These are phyloP conservation scores for Oreochromis niloticus DNA, from an alignment of 2,113 vertebrate species.

Conservation along the genomic window DNA sequence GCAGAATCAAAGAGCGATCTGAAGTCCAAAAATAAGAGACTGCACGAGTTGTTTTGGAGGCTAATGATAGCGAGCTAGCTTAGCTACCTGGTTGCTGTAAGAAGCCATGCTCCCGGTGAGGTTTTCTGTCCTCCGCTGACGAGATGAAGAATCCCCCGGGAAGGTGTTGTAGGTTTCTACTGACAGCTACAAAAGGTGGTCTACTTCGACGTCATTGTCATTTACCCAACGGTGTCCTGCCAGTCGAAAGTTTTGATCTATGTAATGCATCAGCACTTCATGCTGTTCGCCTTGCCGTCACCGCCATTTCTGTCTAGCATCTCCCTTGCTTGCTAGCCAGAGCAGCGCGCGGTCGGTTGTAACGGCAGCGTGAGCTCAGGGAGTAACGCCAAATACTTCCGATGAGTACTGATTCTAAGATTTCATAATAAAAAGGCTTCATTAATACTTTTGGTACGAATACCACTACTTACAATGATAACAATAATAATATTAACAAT, in stretches of 20 bases:
- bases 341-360: conserved; percentile 47
- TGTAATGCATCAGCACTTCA: conserved; percentile 67
- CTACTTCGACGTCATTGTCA: conserved; percentile 64
- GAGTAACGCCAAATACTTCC: conserved; percentile 44
- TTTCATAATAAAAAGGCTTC: conserved; percentile 45
- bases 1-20: neutral
- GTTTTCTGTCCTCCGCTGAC: conserved; percentile 58
- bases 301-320: conserved; percentile 76
- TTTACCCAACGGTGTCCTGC: conserved; percentile 48
- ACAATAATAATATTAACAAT: neutral
- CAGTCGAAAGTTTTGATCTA: conserved; percentile 43
- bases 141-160: conserved; percentile 60
- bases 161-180: conserved; percentile 37
- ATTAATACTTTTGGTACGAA: neutral
- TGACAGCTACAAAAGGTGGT: conserved; percentile 37
- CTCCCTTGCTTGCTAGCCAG: conserved; percentile 52
- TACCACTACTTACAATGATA: neutral
- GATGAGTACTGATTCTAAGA: neutral
- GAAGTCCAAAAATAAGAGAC: neutral
- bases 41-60: conserved; percentile 32
- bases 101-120: conserved; percentile 80
- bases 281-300: conserved; percentile 66
- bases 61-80: conserved; percentile 57
- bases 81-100: conserved; percentile 76
- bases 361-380: conserved; percentile 12